phyloP scores from a whole-genome alignment of 1,140 invertebrate species.

The Meloidogyne hapla region DNA sequence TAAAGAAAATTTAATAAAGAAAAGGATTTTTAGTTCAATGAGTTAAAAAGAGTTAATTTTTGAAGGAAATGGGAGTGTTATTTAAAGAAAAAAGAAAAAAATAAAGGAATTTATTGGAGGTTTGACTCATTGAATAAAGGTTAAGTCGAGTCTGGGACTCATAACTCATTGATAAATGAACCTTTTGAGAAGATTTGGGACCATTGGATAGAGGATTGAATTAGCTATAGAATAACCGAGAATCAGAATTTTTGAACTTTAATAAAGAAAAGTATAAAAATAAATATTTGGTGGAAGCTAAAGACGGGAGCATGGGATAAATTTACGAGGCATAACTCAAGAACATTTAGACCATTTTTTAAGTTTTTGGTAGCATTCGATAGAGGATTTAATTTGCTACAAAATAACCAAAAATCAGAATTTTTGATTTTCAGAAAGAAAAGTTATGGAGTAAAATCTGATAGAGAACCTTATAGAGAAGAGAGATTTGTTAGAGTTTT shows the following conservation, averaged over 20 bases:
- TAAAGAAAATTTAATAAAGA: not conserved
- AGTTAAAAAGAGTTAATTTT: not conserved
- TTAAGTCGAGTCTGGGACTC: too few relatives aligned
- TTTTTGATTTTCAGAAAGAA: not conserved
- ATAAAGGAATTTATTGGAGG: too few relatives aligned
- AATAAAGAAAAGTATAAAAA: too few relatives aligned
- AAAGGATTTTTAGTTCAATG: not conserved
- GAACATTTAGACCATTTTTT: not conserved
- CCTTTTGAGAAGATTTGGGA: too few relatives aligned
- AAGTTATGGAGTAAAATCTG: not conserved
- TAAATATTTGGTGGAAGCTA: too few relatives aligned
- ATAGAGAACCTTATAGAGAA: not conserved
- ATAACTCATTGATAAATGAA: too few relatives aligned
- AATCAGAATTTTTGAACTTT: too few relatives aligned
- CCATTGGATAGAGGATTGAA: too few relatives aligned
- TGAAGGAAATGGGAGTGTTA: not conserved
- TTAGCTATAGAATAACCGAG: too few relatives aligned
- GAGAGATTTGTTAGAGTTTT: not conserved
- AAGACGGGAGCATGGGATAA: not conserved
- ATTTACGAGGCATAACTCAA: not conserved
- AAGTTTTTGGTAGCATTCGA: not conserved
- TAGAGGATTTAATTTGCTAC: too few relatives aligned
- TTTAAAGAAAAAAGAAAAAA: not conserved
- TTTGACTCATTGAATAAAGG: too few relatives aligned
- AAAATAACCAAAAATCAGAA: not conserved